These are phyloP conservation scores for Gymnogyps californianus DNA, from an alignment of 2,113 vertebrate species.

Conservation along the genomic window DNA sequence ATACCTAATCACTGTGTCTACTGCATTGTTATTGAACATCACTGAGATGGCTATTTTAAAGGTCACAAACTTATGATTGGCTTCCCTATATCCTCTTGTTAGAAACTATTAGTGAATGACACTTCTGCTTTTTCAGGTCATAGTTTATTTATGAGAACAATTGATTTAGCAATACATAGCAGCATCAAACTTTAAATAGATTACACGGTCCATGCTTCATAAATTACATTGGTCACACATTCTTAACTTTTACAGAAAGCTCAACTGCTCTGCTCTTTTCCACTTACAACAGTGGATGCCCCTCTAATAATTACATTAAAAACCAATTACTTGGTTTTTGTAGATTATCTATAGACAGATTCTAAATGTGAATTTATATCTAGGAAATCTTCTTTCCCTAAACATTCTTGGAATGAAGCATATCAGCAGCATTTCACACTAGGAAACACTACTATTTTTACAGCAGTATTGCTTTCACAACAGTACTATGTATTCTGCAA, in stretches of 20 bases:
- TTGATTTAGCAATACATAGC: slow-evolving; percentile 51
- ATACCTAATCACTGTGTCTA: background rate
- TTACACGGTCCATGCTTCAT: background rate
- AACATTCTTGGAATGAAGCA: background rate
- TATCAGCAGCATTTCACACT: background rate
- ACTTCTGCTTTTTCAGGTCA: slow-evolving; percentile 44
- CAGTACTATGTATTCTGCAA: background rate
- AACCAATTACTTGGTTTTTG: background rate
- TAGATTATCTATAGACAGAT: background rate
- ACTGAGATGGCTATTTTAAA: background rate
- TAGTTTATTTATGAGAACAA: slow-evolving; percentile 58
- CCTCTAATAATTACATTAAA: background rate
- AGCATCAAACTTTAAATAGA: slow-evolving; percentile 53
- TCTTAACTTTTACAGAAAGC: slow-evolving; percentile 21
- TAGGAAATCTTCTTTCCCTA: background rate
- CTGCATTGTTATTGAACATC: background rate
- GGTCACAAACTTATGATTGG: background rate
- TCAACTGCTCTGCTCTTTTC: background rate
- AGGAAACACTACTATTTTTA: background rate
- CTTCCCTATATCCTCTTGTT: background rate
- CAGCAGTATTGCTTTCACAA: background rate
- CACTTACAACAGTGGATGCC: background rate
- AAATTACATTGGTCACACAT: slow-evolving; percentile 40
- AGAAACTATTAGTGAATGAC: background rate
- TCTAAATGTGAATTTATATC: background rate